Evolutionary conservation across 2,888 invertebrate genomes (phyloP).

Genomic region (Hydraecia micacea): DNA sequence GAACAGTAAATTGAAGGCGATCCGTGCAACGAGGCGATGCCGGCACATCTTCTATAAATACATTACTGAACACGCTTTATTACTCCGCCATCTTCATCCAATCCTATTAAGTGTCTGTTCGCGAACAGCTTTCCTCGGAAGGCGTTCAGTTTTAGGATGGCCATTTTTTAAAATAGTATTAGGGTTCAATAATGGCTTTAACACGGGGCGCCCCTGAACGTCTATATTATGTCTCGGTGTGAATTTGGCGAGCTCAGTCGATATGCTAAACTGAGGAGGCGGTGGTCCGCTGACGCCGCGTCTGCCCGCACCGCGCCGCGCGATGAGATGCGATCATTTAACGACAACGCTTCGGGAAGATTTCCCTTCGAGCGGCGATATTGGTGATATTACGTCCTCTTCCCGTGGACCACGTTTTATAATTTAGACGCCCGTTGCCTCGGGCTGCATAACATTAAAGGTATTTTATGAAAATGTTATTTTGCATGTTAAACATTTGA

Average conservation of each 20-base stretch:
- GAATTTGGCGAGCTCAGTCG: slow-evolving; percentile 82
- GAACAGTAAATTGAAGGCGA: slow-evolving; percentile 83
- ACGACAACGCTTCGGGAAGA: slow-evolving; percentile 81
- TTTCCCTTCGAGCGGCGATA: slow-evolving; percentile 80
- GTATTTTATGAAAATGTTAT: slow-evolving; percentile 79
- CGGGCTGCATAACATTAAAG: slow-evolving; percentile 78
- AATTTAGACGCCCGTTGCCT: slow-evolving; percentile 78
- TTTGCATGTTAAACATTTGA: slow-evolving; percentile 76
- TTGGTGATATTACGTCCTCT: slow-evolving; percentile 80
- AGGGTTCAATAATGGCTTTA: slow-evolving; percentile 88
- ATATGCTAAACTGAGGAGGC: slow-evolving; percentile 83
- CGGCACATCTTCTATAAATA: slow-evolving; percentile 86
- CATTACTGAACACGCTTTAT: slow-evolving; percentile 89
- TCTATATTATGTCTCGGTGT: slow-evolving; percentile 79
- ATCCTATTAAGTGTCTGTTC: slow-evolving; percentile 88
- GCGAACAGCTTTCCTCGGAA: slow-evolving; percentile 80
- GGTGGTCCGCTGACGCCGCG: slow-evolving; percentile 84
- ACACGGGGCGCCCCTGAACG: slow-evolving; percentile 80
- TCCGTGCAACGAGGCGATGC: slow-evolving; percentile 78
- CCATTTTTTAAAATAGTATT: slow-evolving; percentile 87
- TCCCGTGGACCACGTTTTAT: slow-evolving; percentile 78
- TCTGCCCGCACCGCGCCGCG: slow-evolving; percentile 79
- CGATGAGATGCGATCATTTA: slow-evolving; percentile 86
- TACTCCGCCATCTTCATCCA: slow-evolving; percentile 88
- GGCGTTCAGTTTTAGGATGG: slow-evolving; percentile 84